Percentiles rank a stretch among this genome's conserved stretches.
These are phyloP conservation scores for Lutjanus campechanus DNA, from an alignment of 2,797 vertebrate species.

Conservation along the genomic window DNA sequence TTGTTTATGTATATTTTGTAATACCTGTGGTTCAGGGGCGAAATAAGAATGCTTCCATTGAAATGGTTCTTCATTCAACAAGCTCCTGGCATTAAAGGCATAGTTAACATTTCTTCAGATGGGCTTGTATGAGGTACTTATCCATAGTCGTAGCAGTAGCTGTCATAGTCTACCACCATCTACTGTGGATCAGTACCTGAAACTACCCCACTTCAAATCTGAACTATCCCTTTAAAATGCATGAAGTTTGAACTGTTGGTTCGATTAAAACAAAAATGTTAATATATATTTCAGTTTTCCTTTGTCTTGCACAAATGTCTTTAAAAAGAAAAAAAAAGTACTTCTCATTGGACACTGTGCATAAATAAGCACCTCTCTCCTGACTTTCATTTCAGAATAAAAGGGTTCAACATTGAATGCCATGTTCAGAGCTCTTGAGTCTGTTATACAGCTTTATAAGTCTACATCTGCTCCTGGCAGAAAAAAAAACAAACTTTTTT, in stretches of 20 bases:
- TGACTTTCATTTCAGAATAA: constrained; percentile 45
- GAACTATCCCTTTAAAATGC: constrained; percentile 8
- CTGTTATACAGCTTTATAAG: background rate
- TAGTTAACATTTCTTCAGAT: too few species aligned
- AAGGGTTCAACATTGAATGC: constrained; percentile 23
- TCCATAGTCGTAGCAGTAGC: too few species aligned
- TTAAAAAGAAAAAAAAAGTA: constrained; percentile 13
- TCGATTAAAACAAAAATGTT: constrained; percentile 38
- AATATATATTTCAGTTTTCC: constrained; percentile 45
- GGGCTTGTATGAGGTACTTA: too few species aligned
- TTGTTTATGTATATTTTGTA: constrained; percentile 39
- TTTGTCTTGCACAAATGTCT: constrained; percentile 18
- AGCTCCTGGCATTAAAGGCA: background rate
- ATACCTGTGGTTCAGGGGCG: background rate
- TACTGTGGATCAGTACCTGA: too few species aligned
- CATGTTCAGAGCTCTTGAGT: background rate
- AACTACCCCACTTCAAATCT: too few species aligned
- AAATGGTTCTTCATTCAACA: constrained; percentile 15
- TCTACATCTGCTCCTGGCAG: background rate
- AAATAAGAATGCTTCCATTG: background rate
- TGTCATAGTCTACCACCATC: too few species aligned
- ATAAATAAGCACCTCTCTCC: constrained; percentile 10
- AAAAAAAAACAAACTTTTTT: too few species aligned
- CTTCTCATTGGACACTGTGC: constrained; percentile 11
- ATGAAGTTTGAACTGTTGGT: constrained; percentile 8